Evolutionary conservation across 2,797 vertebrate genomes (phyloP).

Genomic region (Gallirallus australis): DNA sequence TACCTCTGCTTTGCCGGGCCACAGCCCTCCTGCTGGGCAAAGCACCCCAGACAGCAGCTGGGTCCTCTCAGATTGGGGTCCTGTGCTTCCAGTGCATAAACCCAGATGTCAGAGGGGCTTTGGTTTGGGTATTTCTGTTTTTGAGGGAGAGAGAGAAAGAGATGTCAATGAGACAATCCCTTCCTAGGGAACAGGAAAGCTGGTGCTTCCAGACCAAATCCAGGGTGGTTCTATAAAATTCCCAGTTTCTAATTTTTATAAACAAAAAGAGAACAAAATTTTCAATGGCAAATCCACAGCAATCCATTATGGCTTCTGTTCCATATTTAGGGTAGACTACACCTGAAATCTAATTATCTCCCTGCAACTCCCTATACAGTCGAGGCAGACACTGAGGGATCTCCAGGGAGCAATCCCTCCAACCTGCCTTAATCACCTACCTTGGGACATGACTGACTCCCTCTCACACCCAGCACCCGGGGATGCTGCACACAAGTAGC

Average conservation of each 20-base stretch:
- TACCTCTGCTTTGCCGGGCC: background rate
- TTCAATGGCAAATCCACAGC: background rate
- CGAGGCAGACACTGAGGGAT: background rate
- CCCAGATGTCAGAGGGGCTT: background rate
- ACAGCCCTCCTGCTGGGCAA: background rate
- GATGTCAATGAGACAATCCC: background rate
- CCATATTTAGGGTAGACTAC: background rate
- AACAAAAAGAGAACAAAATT: background rate
- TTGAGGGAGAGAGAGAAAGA: background rate
- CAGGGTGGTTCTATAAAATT: background rate
- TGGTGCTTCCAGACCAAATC: background rate
- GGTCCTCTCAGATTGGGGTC: background rate
- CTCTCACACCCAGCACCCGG: background rate
- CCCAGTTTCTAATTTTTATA: background rate
- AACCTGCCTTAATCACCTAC: background rate
- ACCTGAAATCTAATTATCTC: slow-evolving; percentile 36
- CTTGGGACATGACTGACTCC: background rate
- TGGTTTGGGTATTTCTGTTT: background rate
- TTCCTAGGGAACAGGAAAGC: background rate
- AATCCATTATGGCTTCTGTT: background rate
- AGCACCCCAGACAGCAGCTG: background rate
- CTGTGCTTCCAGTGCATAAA: background rate
- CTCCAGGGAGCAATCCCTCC: background rate
- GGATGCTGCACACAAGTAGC: background rate
- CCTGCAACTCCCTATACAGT: background rate